Conservation (phyloP, 2,113 vertebrate genomes). For the Caretta caretta region DNA sequence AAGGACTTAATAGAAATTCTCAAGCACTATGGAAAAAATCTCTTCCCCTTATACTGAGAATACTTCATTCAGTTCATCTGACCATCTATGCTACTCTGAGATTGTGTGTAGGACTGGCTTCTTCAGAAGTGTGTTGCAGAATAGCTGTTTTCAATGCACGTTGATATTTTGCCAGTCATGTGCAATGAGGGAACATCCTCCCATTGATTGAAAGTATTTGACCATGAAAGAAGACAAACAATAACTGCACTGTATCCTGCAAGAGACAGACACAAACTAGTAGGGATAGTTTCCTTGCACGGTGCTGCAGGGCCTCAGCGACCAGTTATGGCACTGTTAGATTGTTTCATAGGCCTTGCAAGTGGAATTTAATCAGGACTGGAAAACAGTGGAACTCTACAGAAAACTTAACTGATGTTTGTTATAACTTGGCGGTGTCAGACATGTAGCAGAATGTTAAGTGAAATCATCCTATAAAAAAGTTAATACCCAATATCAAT, state of each 20-base stretch:
- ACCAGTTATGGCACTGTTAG: background rate
- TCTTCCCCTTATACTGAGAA: background rate
- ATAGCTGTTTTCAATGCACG: background rate
- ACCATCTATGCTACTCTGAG: background rate
- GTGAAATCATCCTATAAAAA: slow-evolving; percentile 1
- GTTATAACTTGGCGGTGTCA: background rate
- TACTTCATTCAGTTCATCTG: slow-evolving; percentile 19
- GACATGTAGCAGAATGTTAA: background rate
- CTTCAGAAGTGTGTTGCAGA: background rate
- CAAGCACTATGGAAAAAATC: background rate
- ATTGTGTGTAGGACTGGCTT: background rate
- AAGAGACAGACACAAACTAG: background rate
- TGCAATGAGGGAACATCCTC: background rate
- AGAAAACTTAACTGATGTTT: background rate
- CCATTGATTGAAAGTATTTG: slow-evolving; percentile 12
- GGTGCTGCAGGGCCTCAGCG: background rate
- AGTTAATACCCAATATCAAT: background rate
- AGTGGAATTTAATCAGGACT: slow-evolving; percentile 24
- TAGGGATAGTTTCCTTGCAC: background rate
- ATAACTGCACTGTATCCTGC: slow-evolving; percentile 32
- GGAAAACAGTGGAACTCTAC: background rate
- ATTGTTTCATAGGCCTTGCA: slow-evolving; percentile 13
- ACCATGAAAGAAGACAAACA: slow-evolving; percentile 29
- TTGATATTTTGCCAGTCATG: slow-evolving; percentile 35
- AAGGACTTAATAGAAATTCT: background rate